Conservation (phyloP, 2,113 vertebrate genomes). For the Pachypanchax playfairii region DNA sequence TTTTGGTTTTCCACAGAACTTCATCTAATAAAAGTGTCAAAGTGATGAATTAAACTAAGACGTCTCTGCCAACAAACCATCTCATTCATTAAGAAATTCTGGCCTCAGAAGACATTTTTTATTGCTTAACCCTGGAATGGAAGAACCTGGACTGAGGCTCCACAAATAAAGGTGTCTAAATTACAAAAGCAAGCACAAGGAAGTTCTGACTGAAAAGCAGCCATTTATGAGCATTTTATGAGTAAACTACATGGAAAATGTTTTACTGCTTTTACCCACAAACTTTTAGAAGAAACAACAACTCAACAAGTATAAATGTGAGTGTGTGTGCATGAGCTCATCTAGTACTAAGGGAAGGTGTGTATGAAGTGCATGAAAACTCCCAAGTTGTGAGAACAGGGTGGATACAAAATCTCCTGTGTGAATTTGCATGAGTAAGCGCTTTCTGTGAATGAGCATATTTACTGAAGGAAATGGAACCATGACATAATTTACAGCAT, state of each 20-base stretch:
- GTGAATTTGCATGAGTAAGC: neutral
- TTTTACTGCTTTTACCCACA: neutral
- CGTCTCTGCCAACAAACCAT: no score
- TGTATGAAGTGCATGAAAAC: neutral
- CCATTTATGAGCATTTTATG: neutral
- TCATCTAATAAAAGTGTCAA: no score
- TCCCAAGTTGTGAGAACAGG: neutral
- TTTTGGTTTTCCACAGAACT: no score
- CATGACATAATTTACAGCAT: neutral
- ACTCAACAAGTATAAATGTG: neutral
- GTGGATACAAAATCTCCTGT: neutral
- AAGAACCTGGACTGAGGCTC: no score
- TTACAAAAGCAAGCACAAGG: no score
- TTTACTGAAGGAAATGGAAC: neutral
- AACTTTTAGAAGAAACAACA: constrained; percentile 1
- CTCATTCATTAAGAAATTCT: no score
- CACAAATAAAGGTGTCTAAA: no score
- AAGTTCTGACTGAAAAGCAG: neutral
- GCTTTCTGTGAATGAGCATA: constrained; percentile 1
- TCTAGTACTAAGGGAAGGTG: neutral
- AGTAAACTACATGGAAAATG: constrained; percentile 9
- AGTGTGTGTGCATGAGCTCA: neutral
- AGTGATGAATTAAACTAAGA: no score
- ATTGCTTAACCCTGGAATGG: no score
- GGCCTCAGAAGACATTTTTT: no score